phyloP scores from a whole-genome alignment of 2,113 vertebrate species.

The Phainopepla nitens region DNA sequence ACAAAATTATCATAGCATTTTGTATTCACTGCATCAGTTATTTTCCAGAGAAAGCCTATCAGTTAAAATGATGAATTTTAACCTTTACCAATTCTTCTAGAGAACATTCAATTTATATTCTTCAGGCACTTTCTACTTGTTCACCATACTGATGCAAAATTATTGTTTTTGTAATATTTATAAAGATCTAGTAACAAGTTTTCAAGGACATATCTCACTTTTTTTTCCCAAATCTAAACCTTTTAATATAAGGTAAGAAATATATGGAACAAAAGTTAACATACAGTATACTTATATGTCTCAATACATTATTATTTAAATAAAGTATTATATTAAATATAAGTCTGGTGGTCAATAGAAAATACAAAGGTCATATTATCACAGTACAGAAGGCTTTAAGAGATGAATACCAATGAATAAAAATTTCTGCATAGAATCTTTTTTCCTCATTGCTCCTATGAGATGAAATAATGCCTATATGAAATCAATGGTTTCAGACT shows the following conservation, averaged over 20 bases:
- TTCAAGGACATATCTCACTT: constrained; percentile 68
- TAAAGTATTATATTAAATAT: constrained; percentile 33
- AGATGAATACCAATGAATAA: constrained; percentile 50
- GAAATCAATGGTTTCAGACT: constrained; percentile 9
- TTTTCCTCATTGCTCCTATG: not conserved
- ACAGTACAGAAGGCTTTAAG: constrained; percentile 21
- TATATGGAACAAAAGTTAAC: constrained; percentile 18
- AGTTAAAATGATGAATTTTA: constrained; percentile 85
- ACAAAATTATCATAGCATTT: constrained; percentile 70
- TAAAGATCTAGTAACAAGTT: constrained; percentile 62
- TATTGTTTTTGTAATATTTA: constrained; percentile 79
- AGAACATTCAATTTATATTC: constrained; percentile 81
- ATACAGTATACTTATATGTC: constrained; percentile 5
- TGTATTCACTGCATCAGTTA: constrained; percentile 71
- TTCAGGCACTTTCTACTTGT: constrained; percentile 70
- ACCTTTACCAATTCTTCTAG: constrained; percentile 79
- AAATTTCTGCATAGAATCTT: constrained; percentile 15
- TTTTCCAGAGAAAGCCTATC: constrained; percentile 76
- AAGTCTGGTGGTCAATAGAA: constrained; percentile 48
- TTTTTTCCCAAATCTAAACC: constrained; percentile 42
- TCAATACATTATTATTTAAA: constrained; percentile 64
- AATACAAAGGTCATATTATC: constrained; percentile 62
- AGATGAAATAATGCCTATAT: not conserved
- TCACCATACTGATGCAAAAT: constrained; percentile 77
- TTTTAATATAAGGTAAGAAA: constrained; percentile 13